Evolutionary conservation across 92 coral and sea anemone genomes (phyloP), one percentile per base, ranked within the genome.

Genomic region (Parazoanthus atlanticus): DNA sequence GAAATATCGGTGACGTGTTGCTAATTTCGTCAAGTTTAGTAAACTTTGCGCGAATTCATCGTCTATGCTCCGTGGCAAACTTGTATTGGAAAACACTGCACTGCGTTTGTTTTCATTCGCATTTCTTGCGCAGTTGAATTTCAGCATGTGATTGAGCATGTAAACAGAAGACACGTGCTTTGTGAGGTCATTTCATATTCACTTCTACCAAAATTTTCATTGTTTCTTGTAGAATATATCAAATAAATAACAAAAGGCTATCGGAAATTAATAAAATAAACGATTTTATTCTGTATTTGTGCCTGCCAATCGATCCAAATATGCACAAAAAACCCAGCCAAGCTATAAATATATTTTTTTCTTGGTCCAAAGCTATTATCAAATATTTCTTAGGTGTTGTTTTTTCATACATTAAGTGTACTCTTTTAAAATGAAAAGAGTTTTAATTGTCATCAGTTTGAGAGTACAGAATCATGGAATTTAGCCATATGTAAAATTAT

Each of bases 81-180:
- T 66, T 33, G 41, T 29, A 12, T 47, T 43, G 78, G 61, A 26
- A 19, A 81, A 82, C 72, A 36, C 31, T 36, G n/a, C 86, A 26
- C 26, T 7, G 0, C 54, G 33, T 81, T 88, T 47, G 71, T 80
- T 87, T 69, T 84, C 32, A 66, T 41, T 36, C 8, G 46, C 47
- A 3, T 74, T 16, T 56, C 29, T 69, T 69, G 47, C 81, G 85
- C 47, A 67, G 74, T 69, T 79, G 85, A 77, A 88, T 31, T 78
- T 78, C 91, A 19, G 77, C 78, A 76, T 66, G 78, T 1, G 16
- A 5, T n/a, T 46, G 34, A 9, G 36, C 74, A 67, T 90, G 66
- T 84, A 61, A 64, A 74, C 85, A 85, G 26, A 29, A 7, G 21
- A 31, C 91, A 86, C 79, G 82, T 85, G 90, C 49, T 85, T 28